These are phyloP conservation scores for Gymnosoma rotundatum DNA, from an alignment of 2,888 invertebrate species.

Conservation along the genomic window DNA sequence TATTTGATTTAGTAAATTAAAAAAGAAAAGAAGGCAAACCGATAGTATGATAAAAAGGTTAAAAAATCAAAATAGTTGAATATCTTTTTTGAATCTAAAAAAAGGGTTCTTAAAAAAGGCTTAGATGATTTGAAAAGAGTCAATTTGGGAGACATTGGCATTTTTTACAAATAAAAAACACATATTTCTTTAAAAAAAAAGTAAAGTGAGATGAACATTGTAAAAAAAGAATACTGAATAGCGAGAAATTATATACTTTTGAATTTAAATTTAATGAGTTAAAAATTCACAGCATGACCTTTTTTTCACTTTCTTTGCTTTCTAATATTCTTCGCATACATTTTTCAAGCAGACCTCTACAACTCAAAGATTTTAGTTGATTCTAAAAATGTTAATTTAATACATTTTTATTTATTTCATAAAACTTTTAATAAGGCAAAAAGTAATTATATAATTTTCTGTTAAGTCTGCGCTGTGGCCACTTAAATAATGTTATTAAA, in stretches of 20 bases:
- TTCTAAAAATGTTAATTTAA: constrained; percentile 46
- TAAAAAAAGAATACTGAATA: background rate
- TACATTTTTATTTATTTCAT: constrained; percentile 6
- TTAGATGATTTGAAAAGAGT: constrained; percentile 15
- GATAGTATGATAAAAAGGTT: too few species aligned
- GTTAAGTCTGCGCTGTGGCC: constrained; percentile 26
- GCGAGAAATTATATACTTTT: constrained; percentile 17
- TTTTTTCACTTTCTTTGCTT: constrained; percentile 27
- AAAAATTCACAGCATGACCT: constrained; percentile 58
- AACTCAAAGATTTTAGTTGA: background rate
- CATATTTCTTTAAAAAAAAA: constrained; percentile 19
- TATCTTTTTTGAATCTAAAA: background rate
- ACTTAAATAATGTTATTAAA: constrained; percentile 65
- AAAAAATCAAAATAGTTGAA: too few species aligned
- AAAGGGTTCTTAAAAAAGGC: background rate
- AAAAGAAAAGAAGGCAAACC: too few species aligned
- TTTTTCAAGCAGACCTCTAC: constrained; percentile 17
- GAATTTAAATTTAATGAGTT: constrained; percentile 61
- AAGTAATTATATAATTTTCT: constrained; percentile 32
- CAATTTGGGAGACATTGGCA: constrained; percentile 39
- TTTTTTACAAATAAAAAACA: constrained; percentile 58
- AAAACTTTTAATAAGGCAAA: constrained; percentile 1
- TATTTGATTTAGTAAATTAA: too few species aligned
- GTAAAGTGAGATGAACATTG: constrained; percentile 20
- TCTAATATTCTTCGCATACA: constrained; percentile 1